Conservation (phyloP, 2,888 invertebrate genomes). For the Merodon equestris region DNA sequence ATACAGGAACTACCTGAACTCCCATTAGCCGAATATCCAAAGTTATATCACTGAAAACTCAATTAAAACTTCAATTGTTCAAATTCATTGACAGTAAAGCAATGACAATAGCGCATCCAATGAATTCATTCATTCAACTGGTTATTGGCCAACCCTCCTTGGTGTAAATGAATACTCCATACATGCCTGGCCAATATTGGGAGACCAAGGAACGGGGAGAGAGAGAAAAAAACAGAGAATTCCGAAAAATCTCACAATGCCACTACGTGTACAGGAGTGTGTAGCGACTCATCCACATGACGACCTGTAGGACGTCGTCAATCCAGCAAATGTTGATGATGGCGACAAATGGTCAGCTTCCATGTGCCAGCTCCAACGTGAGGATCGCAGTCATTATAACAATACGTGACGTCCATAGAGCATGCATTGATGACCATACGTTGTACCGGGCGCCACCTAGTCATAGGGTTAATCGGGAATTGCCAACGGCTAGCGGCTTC, state of each 20-base stretch:
- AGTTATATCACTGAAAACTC: slow-evolving; percentile 64
- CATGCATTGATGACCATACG: background rate
- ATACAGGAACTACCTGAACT: slow-evolving; percentile 30
- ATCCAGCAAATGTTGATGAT: slow-evolving; percentile 32
- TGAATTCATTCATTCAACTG: slow-evolving; percentile 48
- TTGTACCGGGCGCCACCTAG: slow-evolving; percentile 47
- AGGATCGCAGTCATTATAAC: slow-evolving; percentile 66
- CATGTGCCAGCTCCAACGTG: slow-evolving; percentile 20
- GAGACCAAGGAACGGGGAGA: background rate
- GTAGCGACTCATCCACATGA: too few relatives aligned
- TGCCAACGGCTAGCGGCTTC: slow-evolving; percentile 44
- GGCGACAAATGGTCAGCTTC: slow-evolving; percentile 60
- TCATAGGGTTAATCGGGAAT: slow-evolving; percentile 65
- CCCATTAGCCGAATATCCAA: slow-evolving; percentile 27
- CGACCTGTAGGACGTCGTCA: background rate
- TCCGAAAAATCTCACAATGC: slow-evolving; percentile 35
- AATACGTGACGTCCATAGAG: slow-evolving; percentile 60
- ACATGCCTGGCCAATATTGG: slow-evolving; percentile 51
- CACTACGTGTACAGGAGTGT: slow-evolving; percentile 40
- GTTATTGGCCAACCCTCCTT: slow-evolving; percentile 1
- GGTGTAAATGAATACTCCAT: slow-evolving; percentile 53
- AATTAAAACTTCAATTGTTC: slow-evolving; percentile 70
- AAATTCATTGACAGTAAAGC: slow-evolving; percentile 69
- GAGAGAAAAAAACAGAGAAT: slow-evolving; percentile 21
- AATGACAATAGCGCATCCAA: slow-evolving; percentile 56